Conservation (phyloP, 2,888 invertebrate species). For the Marronus borbonicus region DNA sequence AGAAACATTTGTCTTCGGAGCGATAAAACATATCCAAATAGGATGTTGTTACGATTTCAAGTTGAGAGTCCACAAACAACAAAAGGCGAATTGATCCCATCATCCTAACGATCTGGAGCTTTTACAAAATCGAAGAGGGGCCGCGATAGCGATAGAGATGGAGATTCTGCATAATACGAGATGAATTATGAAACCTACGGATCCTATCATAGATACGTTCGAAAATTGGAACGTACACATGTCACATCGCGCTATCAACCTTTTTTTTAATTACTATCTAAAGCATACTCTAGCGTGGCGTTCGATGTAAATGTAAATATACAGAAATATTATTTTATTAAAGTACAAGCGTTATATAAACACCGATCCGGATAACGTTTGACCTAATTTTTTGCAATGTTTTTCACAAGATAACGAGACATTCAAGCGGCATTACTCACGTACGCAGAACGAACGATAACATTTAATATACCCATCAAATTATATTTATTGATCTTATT, state of each 20-base stretch:
- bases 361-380: conserved; percentile 30
- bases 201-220: neutral
- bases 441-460: neutral
- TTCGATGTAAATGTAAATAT: neutral
- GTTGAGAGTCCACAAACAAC: no score
- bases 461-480: neutral
- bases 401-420: conserved; percentile 25
- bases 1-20: no score
- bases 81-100: no score
- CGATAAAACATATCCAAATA: no score
- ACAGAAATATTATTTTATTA: conserved; percentile 22
- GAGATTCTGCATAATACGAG: neutral
- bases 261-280: conserved; percentile 10
- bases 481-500: no score
- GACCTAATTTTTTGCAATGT: conserved; percentile 40
- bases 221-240: conserved; percentile 8
- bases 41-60: no score
- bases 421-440: conserved; percentile 3
- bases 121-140: no score
- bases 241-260: neutral
- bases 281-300: neutral
- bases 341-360: conserved; percentile 32
- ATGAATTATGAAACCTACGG: neutral
- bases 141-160: neutral
- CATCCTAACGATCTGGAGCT: no score